Percentiles rank a stretch among this genome's conserved stretches.
phyloP scores from a whole-genome alignment of 1,140 invertebrate genomes.

The Oreohelix idahoensis region DNA sequence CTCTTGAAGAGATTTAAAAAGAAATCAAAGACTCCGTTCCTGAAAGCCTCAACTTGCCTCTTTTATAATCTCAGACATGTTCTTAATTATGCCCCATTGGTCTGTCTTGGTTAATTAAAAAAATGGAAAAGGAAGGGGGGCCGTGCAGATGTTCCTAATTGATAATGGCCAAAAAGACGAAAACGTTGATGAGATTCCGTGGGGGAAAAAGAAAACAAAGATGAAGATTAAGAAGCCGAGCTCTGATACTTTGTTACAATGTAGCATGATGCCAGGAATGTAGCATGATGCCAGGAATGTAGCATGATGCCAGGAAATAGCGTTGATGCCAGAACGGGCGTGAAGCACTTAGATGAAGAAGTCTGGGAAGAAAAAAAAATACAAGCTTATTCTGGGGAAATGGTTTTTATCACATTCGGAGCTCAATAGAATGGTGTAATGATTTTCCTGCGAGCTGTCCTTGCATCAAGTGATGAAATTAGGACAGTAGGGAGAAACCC shows the following conservation, averaged over 20 bases:
- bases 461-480: not conserved
- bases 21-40: not conserved
- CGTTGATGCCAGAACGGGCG: not conserved
- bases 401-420: not conserved
- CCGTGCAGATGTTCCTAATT: not conserved
- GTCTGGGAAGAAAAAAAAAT: too few species aligned
- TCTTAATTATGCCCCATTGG: slow-evolving; percentile 7
- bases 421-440: not conserved
- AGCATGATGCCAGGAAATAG: too few species aligned
- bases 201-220: too few species aligned
- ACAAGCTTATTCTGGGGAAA: not conserved
- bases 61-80: not conserved
- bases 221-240: not conserved
- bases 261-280: too few species aligned
- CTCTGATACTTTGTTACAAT: too few species aligned
- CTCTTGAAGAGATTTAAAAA: not conserved
- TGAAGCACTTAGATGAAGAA: too few species aligned
- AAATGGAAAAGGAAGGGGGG: not conserved
- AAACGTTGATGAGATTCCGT: too few species aligned
- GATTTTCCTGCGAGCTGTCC: not conserved
- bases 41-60: not conserved
- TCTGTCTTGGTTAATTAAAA: slow-evolving; percentile 25
- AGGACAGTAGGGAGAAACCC: not conserved
- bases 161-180: not conserved
- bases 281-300: too few species aligned